Evolutionary conservation across 2,888 invertebrate genomes (phyloP).

Genomic region (Sarcophaga caerulescens): DNA sequence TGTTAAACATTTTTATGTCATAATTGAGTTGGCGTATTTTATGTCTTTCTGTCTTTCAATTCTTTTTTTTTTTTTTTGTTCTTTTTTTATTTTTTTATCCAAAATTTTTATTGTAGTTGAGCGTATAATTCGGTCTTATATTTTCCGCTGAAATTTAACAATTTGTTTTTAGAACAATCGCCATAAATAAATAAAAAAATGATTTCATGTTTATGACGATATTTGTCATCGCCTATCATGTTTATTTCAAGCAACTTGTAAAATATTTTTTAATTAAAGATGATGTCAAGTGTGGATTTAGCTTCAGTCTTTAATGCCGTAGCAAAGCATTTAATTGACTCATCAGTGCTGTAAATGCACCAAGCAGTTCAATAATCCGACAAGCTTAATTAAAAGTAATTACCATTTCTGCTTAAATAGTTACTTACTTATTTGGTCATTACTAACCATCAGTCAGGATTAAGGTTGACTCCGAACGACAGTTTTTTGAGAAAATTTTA

Average conservation of each 20-base stretch:
- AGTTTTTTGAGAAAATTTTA: too few species aligned
- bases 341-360: too few species aligned
- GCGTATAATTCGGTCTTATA: background rate
- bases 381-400: too few species aligned
- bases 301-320: too few species aligned
- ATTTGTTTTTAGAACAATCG: background rate
- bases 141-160: background rate
- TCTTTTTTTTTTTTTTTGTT: background rate
- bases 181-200: slow-evolving; percentile 17
- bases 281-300: slow-evolving; percentile 1
- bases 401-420: too few species aligned
- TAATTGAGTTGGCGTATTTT: slow-evolving; percentile 61
- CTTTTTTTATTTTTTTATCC: too few species aligned
- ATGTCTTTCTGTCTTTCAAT: background rate
- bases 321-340: too few species aligned
- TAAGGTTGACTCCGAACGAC: too few species aligned
- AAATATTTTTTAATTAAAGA: slow-evolving; percentile 12
- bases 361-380: too few species aligned
- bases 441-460: too few species aligned
- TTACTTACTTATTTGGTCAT: too few species aligned
- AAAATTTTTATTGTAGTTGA: background rate
- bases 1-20: slow-evolving; percentile 40
- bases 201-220: background rate
- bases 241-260: background rate
- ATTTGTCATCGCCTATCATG: background rate